Base-by-base conservation (phyloP, 2,888 invertebrate genomes). In the Sinopyrophorus schimmeli region DNA sequence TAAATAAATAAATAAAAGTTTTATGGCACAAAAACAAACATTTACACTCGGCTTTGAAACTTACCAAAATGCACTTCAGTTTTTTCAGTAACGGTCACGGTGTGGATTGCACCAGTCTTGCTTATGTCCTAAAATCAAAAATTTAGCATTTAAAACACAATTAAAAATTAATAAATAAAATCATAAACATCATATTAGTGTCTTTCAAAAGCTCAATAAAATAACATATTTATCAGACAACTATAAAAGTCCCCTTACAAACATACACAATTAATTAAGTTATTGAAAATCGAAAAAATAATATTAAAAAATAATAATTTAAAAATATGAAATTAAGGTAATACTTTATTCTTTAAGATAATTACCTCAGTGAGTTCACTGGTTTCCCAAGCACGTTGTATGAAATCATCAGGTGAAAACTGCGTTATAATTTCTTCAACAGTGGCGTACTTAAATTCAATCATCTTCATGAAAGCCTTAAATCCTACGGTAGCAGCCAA, bases 351-450 rank as follows among this genome's bases (percentile, higher is more conserved):
- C 31, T 17, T 21, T 24, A 18, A 34, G 32, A 61, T 54, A n/a
- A n/a, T 68, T 71, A 87, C 86, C 80, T 84, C 81, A 51, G 77
- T 75, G 32, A 82, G 79, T 74, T 84, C 84, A 60, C 81, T 80
- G 53, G 82, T 77, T 77, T 90, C 90, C 90, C 91, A 91, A 65
- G 86, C 84, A 50, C 84, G 82, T 28, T 86, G 82, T 53, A 85
- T 83, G 68, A 92, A 92, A 73, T 92, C 92, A 73, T 90, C 88
- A 2, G 89, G 89, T 49, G 82, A 83, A 66, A 92, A 89, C 63
- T 87, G 84, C 2, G 86, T 83, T 57, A 92, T 87, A 12, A 91
- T 86, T 72, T 90, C 89, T 72, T 92, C 91, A 12, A 92, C 87
- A 1, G 88, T 86, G 37, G 84, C 83, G 65, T 89, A 86, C 64